phyloP scores from a whole-genome alignment of 2,888 invertebrate genomes.

The Acleris literana region DNA sequence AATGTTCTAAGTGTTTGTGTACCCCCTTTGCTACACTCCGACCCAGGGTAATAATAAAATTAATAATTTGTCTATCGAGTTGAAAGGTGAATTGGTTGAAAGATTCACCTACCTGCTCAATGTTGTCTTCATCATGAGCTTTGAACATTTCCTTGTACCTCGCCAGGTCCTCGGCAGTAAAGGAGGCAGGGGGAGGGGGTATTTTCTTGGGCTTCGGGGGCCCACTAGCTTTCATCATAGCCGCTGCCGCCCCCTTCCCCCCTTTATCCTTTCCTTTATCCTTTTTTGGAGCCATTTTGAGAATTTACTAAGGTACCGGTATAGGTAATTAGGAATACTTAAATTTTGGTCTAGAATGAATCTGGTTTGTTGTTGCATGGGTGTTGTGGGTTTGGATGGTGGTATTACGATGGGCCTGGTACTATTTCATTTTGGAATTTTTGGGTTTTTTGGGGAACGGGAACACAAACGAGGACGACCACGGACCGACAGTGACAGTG shows the following conservation, averaged over 20 bases:
- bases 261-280: slow-evolving; percentile 56
- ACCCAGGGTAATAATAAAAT: not conserved
- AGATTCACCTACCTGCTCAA: slow-evolving; percentile 60
- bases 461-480: too few species aligned
- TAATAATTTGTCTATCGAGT: not conserved
- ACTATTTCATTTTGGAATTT: too few species aligned
- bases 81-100: not conserved
- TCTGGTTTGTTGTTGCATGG: too few species aligned
- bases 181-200: slow-evolving; percentile 73
- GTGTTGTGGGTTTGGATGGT: too few species aligned
- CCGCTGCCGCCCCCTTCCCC: slow-evolving; percentile 39
- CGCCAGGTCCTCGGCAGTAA: slow-evolving; percentile 61
- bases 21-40: too few species aligned
- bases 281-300: slow-evolving; percentile 63
- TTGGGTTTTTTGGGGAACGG: too few species aligned
- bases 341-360: too few species aligned
- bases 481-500: too few species aligned
- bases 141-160: slow-evolving; percentile 69
- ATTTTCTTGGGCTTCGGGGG: slow-evolving; percentile 68
- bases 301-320: too few species aligned
- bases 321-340: too few species aligned
- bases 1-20: too few species aligned
- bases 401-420: too few species aligned
- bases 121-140: slow-evolving; percentile 65
- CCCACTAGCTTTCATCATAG: slow-evolving; percentile 43